Evolutionary conservation across 2,888 invertebrate genomes (phyloP).

Genomic region (Aporophyla lueneburgensis): DNA sequence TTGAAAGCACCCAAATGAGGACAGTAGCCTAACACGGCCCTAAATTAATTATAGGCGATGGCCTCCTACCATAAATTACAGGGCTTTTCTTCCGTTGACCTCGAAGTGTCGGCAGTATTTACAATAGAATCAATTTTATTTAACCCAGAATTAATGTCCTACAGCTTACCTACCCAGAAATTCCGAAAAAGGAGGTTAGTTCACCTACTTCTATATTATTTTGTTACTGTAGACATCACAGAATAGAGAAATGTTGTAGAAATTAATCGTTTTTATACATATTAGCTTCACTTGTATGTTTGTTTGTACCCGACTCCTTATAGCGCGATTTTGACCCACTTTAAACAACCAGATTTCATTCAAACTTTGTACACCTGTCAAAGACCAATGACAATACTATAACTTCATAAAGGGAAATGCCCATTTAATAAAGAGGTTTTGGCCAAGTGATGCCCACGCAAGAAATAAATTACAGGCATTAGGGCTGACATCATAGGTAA

Average conservation of each 20-base stretch:
- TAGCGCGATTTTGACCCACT: too few species aligned
- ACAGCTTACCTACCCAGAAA: neutral
- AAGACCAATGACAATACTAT: too few species aligned
- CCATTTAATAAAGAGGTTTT: too few species aligned
- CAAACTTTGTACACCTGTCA: too few species aligned
- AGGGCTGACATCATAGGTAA: too few species aligned
- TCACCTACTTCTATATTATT: neutral
- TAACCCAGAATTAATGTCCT: conserved; percentile 9
- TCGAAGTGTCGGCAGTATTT: conserved; percentile 11
- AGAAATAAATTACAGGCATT: too few species aligned
- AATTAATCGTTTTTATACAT: neutral
- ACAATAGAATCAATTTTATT: conserved; percentile 30
- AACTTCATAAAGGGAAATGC: too few species aligned
- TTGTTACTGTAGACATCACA: neutral
- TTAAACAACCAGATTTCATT: too few species aligned
- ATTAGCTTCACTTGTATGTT: too few species aligned
- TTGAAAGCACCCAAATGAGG: neutral
- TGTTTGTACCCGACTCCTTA: too few species aligned
- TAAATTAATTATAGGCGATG: conserved; percentile 7
- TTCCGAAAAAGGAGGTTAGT: neutral
- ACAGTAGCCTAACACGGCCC: neutral
- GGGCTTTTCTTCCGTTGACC: conserved; percentile 26
- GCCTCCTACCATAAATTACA: conserved; percentile 26
- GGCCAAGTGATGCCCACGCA: too few species aligned
- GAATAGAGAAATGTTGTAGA: too few species aligned